Evolutionary conservation across 2,113 vertebrate genomes (phyloP).

Genomic region (Podiceps cristatus): DNA sequence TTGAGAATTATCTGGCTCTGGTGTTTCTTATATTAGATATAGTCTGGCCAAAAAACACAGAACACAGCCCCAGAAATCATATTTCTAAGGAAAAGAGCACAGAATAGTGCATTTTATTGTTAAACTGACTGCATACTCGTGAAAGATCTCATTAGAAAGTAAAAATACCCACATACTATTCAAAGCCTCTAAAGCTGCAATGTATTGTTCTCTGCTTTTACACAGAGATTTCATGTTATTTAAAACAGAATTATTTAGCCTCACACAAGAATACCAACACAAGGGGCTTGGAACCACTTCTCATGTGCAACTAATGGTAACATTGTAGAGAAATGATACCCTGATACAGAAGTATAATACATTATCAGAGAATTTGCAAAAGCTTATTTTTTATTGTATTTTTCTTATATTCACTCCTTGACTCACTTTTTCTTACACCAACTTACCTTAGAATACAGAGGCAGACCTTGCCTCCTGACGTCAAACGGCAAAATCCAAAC

Average conservation of each 20-base stretch:
- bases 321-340: not conserved
- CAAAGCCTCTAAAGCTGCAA: not conserved
- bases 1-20: not conserved
- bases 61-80: not conserved
- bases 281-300: not conserved
- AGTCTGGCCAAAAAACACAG: not conserved
- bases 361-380: not conserved
- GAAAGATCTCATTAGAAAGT: constrained; percentile 72
- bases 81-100: not conserved
- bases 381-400: accelerated
- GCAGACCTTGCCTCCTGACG: constrained; percentile 90
- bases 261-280: not conserved
- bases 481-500: constrained; percentile 97
- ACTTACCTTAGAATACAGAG: constrained; percentile 95
- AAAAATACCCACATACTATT: not conserved
- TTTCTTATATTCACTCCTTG: constrained; percentile 70
- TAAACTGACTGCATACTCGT: constrained; percentile 49
- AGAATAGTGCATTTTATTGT: not conserved
- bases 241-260: not conserved
- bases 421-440: not conserved
- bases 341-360: not conserved
- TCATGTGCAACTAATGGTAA: not conserved
- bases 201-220: not conserved
- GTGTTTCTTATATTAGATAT: not conserved
- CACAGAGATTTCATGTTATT: not conserved